Evolutionary conservation across 2,888 invertebrate species (phyloP).

Genomic region (Drosophila leonis): DNA sequence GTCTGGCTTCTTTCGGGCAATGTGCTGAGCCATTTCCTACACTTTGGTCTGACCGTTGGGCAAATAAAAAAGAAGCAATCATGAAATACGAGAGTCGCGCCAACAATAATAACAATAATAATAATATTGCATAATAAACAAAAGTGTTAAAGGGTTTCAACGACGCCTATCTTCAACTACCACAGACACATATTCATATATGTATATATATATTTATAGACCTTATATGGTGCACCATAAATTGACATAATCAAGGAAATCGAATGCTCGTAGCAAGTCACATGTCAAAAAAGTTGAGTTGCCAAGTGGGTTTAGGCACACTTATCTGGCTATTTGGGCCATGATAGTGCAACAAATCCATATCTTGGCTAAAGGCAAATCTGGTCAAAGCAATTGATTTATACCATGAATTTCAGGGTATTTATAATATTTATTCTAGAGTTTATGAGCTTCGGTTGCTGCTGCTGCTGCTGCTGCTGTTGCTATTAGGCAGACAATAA

Average conservation of each 20-base stretch:
- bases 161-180: conserved; percentile 33
- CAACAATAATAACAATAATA: conserved; percentile 40
- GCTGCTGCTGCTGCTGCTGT: background rate
- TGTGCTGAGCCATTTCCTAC: conserved; percentile 50
- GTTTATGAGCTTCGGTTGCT: conserved; percentile 13
- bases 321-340: conserved; percentile 23
- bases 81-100: conserved; percentile 50
- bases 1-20: conserved; percentile 55
- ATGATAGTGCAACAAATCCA: conserved; percentile 52
- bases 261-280: conserved; percentile 16
- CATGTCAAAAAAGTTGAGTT: conserved; percentile 22
- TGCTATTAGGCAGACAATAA: conserved; percentile 36
- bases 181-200: background rate
- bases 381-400: conserved; percentile 63
- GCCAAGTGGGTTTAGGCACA: conserved; percentile 14
- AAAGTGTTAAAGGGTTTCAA: conserved; percentile 21
- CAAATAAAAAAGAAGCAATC: conserved; percentile 31
- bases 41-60: conserved; percentile 28
- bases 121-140: conserved; percentile 47
- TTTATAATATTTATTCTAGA: conserved; percentile 9
- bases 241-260: conserved; percentile 41
- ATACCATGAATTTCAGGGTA: conserved; percentile 5
- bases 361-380: conserved; percentile 46
- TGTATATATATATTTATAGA: background rate
- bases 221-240: conserved; percentile 47